Percentiles rank a stretch among this genome's conserved stretches.
These are phyloP conservation scores for Urophycis tenuis DNA, from an alignment of 2,797 vertebrate species.

Conservation along the genomic window DNA sequence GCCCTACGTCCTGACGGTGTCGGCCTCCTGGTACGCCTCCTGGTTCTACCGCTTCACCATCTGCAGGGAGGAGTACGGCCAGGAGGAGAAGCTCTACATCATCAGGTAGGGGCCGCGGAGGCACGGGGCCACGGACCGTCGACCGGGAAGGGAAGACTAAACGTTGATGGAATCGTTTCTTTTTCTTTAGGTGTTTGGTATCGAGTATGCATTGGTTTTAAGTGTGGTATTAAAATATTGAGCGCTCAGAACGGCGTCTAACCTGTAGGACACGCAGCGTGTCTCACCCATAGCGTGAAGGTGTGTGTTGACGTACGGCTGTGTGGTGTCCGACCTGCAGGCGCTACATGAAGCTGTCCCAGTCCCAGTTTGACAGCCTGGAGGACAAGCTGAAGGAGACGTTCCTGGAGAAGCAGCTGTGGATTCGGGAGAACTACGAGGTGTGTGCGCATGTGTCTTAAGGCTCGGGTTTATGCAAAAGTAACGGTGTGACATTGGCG, in stretches of 20 bases:
- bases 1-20: constrained; percentile 81
- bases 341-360: constrained; percentile 90
- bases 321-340: constrained; percentile 44
- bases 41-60: constrained; percentile 91
- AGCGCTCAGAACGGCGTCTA: not conserved
- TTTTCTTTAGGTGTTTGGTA: not conserved
- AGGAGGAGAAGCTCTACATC: constrained; percentile 86
- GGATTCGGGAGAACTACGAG: constrained; percentile 90
- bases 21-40: constrained; percentile 77
- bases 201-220: too few relatives aligned
- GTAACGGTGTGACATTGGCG: not conserved
- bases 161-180: too few relatives aligned
- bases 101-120: constrained; percentile 81
- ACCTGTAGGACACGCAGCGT: too few relatives aligned
- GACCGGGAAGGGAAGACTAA: too few relatives aligned
- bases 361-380: constrained; percentile 90
- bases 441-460: constrained; percentile 53
- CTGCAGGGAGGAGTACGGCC: constrained; percentile 84
- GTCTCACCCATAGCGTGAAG: not conserved
- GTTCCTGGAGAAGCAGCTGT: constrained; percentile 83
- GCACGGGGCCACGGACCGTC: too few relatives aligned
- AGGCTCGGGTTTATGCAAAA: too few relatives aligned
- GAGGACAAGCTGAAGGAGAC: constrained; percentile 76
- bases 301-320: not conserved
- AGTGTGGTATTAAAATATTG: too few relatives aligned